phyloP scores from a whole-genome alignment of 2,113 vertebrate species.

The Solea senegalensis region DNA sequence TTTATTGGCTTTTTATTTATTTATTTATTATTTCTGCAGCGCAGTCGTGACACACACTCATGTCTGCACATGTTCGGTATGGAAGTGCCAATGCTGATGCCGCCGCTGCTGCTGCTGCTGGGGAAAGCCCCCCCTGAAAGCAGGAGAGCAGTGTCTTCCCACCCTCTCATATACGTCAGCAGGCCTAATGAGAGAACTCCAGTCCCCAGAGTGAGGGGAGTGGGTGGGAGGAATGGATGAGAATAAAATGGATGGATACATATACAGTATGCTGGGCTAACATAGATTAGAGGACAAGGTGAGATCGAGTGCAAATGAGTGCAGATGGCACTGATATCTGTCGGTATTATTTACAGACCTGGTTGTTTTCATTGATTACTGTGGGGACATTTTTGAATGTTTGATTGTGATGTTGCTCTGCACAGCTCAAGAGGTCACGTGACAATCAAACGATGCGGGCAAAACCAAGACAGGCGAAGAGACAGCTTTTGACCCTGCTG shows the following conservation, averaged over 20 bases:
- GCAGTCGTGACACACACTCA: constrained; percentile 9
- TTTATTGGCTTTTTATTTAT: constrained; percentile 30
- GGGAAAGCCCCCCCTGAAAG: constrained; percentile 47
- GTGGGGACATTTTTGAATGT: constrained; percentile 20
- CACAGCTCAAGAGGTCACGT: constrained; percentile 8
- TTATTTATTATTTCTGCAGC: constrained; percentile 15
- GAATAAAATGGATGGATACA: neutral
- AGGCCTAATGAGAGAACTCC: constrained; percentile 35
- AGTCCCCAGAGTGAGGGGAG: constrained; percentile 10
- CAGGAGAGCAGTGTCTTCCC: constrained; percentile 35
- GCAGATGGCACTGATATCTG: constrained; percentile 1
- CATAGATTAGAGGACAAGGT: constrained; percentile 5
- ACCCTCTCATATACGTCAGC: constrained; percentile 43
- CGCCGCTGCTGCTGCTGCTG: constrained; percentile 20
- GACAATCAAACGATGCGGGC: constrained; percentile 5
- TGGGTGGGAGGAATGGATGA: neutral
- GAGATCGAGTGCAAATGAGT: neutral
- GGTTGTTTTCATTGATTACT: constrained; percentile 14
- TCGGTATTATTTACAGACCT: neutral
- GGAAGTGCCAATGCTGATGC: constrained; percentile 12
- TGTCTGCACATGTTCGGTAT: constrained; percentile 17
- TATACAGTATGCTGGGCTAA: neutral
- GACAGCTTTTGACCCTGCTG: too few species aligned
- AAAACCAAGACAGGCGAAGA: neutral
- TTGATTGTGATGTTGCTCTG: constrained; percentile 21